phyloP scores from a whole-genome alignment of 2,797 vertebrate genomes.

The Silurus lanzhouensis region DNA sequence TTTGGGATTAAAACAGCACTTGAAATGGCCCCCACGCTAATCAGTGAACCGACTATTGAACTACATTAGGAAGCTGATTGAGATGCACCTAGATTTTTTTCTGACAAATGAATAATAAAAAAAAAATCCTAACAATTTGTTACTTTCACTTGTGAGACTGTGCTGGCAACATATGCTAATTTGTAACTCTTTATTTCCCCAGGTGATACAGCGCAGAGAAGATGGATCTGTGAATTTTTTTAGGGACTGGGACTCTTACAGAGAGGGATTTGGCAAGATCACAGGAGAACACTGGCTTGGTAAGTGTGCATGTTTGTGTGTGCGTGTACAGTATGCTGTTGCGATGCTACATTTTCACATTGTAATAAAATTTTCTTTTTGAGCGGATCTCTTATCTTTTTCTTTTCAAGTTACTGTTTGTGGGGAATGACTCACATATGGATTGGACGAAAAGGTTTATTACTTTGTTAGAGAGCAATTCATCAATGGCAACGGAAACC shows the following conservation, averaged over 20 bases:
- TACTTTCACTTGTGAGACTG: not conserved
- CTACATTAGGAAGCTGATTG: too few species aligned
- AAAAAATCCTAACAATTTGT: not conserved
- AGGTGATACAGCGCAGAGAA: conserved; percentile 95
- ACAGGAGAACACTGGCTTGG: conserved; percentile 97
- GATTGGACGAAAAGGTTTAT: conserved; percentile 2
- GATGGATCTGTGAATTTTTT: conserved; percentile 95
- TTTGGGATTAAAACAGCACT: too few species aligned
- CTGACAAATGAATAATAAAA: not conserved
- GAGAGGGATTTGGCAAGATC: conserved; percentile 94
- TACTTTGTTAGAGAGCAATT: conserved; percentile 11
- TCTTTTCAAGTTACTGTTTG: not conserved
- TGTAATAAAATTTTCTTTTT: conserved; percentile 4
- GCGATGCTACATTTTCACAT: not conserved
- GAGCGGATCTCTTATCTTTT: not conserved
- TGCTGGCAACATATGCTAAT: not conserved
- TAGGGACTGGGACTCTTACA: conserved; percentile 92
- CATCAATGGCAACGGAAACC: not conserved
- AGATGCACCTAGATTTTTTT: not conserved
- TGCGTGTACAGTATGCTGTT: not conserved
- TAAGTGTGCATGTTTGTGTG: conserved; percentile 57
- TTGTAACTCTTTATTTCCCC: conserved; percentile 17
- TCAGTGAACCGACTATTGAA: too few species aligned
- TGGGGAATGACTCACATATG: conserved; percentile 1
- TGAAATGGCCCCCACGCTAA: too few species aligned